A percentile compares a stretch with the other conserved stretches of the same genome.
Conservation (phyloP, 1,140 invertebrate species). For the Aphis gossypii region DNA sequence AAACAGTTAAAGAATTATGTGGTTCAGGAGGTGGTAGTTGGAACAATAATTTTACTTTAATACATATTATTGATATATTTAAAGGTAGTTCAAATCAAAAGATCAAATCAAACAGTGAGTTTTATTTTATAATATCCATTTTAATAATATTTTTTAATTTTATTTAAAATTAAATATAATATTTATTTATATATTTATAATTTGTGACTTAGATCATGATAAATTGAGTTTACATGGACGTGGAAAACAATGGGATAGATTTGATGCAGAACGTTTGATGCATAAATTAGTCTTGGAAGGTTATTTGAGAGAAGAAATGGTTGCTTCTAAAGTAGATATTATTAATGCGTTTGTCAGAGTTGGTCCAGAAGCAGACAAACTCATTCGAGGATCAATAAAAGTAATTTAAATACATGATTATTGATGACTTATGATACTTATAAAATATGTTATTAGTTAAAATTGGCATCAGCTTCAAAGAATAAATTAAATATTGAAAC, state of each 20-base stretch:
- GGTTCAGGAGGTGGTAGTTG: slow-evolving; percentile 58
- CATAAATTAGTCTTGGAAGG: slow-evolving; percentile 82
- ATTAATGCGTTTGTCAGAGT: slow-evolving; percentile 81
- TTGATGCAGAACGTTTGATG: slow-evolving; percentile 81
- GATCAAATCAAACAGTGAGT: slow-evolving; percentile 66
- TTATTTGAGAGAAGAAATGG: slow-evolving; percentile 78
- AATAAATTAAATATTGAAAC: slow-evolving; percentile 51
- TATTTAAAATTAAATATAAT: background rate
- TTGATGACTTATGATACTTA: background rate
- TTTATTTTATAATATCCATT: background rate
- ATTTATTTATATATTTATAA: background rate
- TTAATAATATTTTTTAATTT: background rate
- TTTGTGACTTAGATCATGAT: slow-evolving; percentile 67
- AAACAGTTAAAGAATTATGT: slow-evolving; percentile 74
- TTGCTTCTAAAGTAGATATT: slow-evolving; percentile 78
- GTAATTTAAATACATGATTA: slow-evolving; percentile 62
- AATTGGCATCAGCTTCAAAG: slow-evolving; percentile 26
- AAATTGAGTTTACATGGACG: slow-evolving; percentile 71
- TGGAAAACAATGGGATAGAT: slow-evolving; percentile 72
- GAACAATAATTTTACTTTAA: slow-evolving; percentile 74
- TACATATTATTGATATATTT: slow-evolving; percentile 85
- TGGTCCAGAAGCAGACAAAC: slow-evolving; percentile 66
- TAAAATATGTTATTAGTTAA: slow-evolving; percentile 31
- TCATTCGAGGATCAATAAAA: slow-evolving; percentile 66
- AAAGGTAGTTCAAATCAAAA: slow-evolving; percentile 80